Base-by-base conservation (phyloP, 2,888 invertebrate species). In the Beris morrisii region DNA sequence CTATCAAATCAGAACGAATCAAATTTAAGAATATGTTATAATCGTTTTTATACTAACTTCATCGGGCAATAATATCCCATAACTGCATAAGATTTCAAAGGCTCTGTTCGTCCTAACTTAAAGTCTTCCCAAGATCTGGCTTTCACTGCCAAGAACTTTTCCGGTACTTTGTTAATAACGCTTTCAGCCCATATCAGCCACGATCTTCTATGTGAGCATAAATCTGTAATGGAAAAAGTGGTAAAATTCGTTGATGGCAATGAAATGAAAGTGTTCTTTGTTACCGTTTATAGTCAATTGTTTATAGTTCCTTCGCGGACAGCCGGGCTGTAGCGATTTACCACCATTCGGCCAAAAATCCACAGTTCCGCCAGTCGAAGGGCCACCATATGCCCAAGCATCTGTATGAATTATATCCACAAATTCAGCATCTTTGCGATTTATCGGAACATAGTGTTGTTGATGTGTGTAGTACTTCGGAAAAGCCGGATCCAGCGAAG, bases 331-430 rank as follows among this genome's bases (percentile, higher is more conserved):
- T n/a, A 71, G 54, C 4, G 71, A 67, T 58, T 67, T 69, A 3
- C 73, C 73, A 4, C 64, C 67, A 55, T 73, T 73, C 46, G 70
- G 71, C 70, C 68, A 84, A 75, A 84, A 84, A 73, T 84, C 84
- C 1, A 78, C 83, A 0, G 82, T 82, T 3, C 84, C 84, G 0
- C 83, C 83, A 6, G 75, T 71, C 0, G 82, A 81, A 0, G 84
- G 83, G 0, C 83, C 83, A 0, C 84, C 84, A 63, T 84, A 84
- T 0, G 80, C 79, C 0, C 84, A 83, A 0, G 84, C 84, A 69
- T 87, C 86, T 0, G 88, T 86, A 73, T 88, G 88, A 67, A 88
- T 87, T 6, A 87, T 82, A 74, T 88, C 84, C 0, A 84, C 84
- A 44, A 84, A 83, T 54, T 82, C 81, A 0, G 84, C 84, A 71